Base-by-base conservation (phyloP, 2,888 invertebrate genomes). In the Dynastes tityus region DNA sequence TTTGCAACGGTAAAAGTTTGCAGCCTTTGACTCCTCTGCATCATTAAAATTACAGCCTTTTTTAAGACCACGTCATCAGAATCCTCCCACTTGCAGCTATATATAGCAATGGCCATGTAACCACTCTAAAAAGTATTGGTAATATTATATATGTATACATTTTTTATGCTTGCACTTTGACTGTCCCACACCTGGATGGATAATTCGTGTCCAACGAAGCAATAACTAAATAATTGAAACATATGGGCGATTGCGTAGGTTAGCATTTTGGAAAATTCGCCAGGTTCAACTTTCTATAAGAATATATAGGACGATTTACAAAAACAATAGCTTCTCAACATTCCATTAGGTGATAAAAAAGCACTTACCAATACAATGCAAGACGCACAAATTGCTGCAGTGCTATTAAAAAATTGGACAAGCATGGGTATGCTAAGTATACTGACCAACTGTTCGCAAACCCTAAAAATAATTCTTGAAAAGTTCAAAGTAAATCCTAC, bases 321-420 rank as follows among this genome's bases (percentile, higher is more conserved):
- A 4, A 37, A 16, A 16, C 16, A 16, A 16, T 37, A 9, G 45
- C 45, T 0, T 45, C 8, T 45, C 11, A 45, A 9, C 45, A 45
- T 2, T 45, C 8, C 0, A 1, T 32, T 5, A 3, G 32, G 2
- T 32, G 45, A 45, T 29, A 27, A 32, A 32, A 32, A 2, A 61
- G 22, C 68, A 55, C 76, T 27, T 77, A 71, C 77, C 70, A 78
- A 40, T 29, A 78, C 75, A 55, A 83, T 81, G 68, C 80, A 79
- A 2, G 82, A 32, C 4, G 82, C 79, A 71, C 83, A 83, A 55
- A 82, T 80, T 2, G 81, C 81, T 1, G 53, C 64, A n/a, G 80
- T 76, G 53, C 82, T 81, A 37, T 81, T 80, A 8, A 80, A 78
- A 16, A 83, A 81, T 64, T 82, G 83, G 2, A 82, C 73, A 49